A percentile compares a stretch with the other conserved stretches of the same genome.
Conservation (phyloP, 2,888 invertebrate genomes). For the Globia sparganii region DNA sequence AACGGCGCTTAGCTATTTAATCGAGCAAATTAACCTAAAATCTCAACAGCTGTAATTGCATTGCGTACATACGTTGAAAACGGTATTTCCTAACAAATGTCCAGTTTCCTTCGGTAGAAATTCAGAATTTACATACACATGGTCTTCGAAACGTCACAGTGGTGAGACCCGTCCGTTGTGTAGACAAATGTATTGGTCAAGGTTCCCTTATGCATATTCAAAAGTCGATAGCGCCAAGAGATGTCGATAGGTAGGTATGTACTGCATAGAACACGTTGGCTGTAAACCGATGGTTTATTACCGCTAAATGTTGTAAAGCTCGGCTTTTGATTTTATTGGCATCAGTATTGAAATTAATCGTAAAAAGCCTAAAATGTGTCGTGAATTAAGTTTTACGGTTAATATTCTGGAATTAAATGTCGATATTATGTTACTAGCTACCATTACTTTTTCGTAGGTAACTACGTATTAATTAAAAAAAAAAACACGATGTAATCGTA, state of each 20-base stretch:
- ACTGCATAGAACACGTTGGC: conserved; percentile 61
- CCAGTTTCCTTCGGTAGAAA: conserved; percentile 73
- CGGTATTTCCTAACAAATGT: conserved; percentile 68
- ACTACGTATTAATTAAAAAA: not conserved
- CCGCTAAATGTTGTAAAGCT: conserved; percentile 45
- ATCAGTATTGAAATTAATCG: conserved; percentile 47
- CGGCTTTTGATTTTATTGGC: conserved; percentile 49
- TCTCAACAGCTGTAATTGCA: conserved; percentile 56
- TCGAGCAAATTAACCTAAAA: conserved; percentile 59
- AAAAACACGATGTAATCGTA: not conserved
- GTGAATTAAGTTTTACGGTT: conserved; percentile 41
- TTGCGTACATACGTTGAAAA: conserved; percentile 58
- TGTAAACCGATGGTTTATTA: conserved; percentile 63
- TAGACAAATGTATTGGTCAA: conserved; percentile 80
- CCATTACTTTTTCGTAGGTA: not conserved
- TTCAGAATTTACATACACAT: conserved; percentile 78
- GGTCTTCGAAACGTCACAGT: conserved; percentile 66
- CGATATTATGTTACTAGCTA: conserved; percentile 13
- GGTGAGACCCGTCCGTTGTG: conserved; percentile 56
- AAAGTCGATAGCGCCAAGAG: conserved; percentile 64
- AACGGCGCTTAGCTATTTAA: conserved; percentile 58
- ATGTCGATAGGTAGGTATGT: conserved; percentile 63
- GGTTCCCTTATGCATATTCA: conserved; percentile 82
- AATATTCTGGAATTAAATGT: conserved; percentile 30
- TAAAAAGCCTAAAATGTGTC: conserved; percentile 40